These are phyloP conservation scores for Phrixothrix hirtus DNA, from an alignment of 2,888 invertebrate species.

Conservation along the genomic window DNA sequence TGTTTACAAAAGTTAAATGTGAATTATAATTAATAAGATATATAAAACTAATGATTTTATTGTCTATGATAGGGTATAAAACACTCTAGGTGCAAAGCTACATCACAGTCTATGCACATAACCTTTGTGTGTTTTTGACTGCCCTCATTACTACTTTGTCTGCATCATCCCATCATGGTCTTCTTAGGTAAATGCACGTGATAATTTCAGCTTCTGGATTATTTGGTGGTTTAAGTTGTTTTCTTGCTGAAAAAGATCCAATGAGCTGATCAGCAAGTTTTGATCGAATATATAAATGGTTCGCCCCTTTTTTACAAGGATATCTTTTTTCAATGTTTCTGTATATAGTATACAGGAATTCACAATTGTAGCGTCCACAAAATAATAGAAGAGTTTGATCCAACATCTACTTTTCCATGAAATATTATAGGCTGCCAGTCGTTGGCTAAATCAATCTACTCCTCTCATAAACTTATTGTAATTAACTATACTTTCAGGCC, in stretches of 20 bases:
- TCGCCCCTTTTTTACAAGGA: not conserved
- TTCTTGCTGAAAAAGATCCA: not conserved
- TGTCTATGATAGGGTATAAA: no score
- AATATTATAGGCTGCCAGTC: slow-evolving; percentile 37
- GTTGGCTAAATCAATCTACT: slow-evolving; percentile 43
- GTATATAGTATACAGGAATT: slow-evolving; percentile 33
- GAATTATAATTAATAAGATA: no score
- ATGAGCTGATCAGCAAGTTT: slow-evolving; percentile 2
- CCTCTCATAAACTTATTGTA: no score
- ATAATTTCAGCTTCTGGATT: not conserved
- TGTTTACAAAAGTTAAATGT: no score
- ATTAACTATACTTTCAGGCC: no score
- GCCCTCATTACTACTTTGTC: not conserved
- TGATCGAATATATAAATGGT: not conserved
- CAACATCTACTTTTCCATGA: slow-evolving; percentile 40
- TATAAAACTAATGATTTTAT: no score
- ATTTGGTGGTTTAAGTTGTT: not conserved
- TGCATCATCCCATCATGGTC: not conserved
- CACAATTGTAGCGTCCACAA: slow-evolving; percentile 39
- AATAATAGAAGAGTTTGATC: slow-evolving; percentile 42
- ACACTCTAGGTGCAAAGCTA: no score
- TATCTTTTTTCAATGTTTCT: slow-evolving; percentile 1
- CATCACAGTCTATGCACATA: no score
- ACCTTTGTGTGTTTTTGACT: no score
- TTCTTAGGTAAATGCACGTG: not conserved